Conservation (phyloP, 2,797 vertebrate genomes). For the Gila robusta region DNA sequence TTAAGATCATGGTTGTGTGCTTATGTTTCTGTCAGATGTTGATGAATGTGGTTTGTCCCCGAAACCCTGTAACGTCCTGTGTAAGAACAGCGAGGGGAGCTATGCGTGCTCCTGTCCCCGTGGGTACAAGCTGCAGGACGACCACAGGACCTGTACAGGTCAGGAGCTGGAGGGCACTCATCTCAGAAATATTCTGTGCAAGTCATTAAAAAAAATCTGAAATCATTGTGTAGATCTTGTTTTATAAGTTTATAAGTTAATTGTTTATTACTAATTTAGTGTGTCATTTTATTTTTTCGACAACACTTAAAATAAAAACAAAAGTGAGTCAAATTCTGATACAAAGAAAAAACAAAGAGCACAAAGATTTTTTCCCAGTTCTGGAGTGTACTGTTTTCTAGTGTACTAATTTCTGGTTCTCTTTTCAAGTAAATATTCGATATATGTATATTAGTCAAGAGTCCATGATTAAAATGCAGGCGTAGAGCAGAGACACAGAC, state of each 20-base stretch:
- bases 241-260: background rate
- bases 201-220: background rate
- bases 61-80: conserved; percentile 88
- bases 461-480: conserved; percentile 87
- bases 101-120: conserved; percentile 87
- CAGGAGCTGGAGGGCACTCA: conserved; percentile 49
- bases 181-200: background rate
- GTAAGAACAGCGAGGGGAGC: conserved; percentile 84
- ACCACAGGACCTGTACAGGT: conserved; percentile 86
- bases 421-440: conserved; percentile 65
- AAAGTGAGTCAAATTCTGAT: conserved; percentile 79
- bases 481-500: conserved; percentile 76
- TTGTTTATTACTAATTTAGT: background rate
- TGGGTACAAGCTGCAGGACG: conserved; percentile 83
- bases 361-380: conserved; percentile 88
- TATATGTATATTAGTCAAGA: conserved; percentile 61
- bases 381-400: conserved; percentile 57
- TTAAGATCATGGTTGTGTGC: background rate
- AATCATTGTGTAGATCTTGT: too few species aligned
- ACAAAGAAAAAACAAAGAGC: conserved; percentile 93
- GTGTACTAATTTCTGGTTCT: conserved; percentile 35
- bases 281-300: too few species aligned
- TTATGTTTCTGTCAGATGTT: conserved; percentile 55
- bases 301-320: conserved; percentile 2
- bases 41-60: conserved; percentile 86